phyloP scores from a whole-genome alignment of 2,797 vertebrate genomes.

The Anniella stebbinsi region DNA sequence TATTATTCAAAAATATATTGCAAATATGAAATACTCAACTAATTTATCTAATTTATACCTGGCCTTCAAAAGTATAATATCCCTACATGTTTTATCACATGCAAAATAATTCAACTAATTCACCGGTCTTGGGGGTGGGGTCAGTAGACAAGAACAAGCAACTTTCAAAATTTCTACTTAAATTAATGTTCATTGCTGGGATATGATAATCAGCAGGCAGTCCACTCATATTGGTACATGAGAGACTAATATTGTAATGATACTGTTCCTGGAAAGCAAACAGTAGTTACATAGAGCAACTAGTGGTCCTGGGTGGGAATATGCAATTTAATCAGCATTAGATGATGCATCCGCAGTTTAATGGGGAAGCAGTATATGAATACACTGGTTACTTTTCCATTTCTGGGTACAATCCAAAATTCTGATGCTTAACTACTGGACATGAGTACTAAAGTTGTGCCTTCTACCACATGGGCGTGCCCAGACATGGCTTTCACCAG shows the following conservation, averaged over 20 bases:
- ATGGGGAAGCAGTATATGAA: neutral
- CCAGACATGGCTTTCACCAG: too few relatives aligned
- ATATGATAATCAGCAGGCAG: neutral
- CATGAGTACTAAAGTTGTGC: neutral
- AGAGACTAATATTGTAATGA: neutral
- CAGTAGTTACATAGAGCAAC: neutral
- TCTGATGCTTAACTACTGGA: neutral
- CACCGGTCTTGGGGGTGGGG: too few relatives aligned
- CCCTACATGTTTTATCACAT: neutral
- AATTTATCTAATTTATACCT: neutral
- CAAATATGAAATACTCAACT: neutral
- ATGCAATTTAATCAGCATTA: neutral
- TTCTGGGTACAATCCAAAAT: neutral
- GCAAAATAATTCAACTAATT: neutral
- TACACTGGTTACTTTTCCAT: neutral
- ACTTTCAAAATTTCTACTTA: neutral
- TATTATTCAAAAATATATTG: neutral
- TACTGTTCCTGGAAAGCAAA: neutral
- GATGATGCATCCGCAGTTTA: neutral
- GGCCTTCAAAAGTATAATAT: neutral
- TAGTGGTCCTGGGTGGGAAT: neutral
- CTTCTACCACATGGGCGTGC: neutral
- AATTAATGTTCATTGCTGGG: neutral
- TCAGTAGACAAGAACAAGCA: neutral
- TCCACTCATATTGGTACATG: neutral